Percentiles rank a stretch among this genome's conserved stretches.
Conservation (phyloP, 2,888 invertebrate genomes). For the Aelia acuminata region DNA sequence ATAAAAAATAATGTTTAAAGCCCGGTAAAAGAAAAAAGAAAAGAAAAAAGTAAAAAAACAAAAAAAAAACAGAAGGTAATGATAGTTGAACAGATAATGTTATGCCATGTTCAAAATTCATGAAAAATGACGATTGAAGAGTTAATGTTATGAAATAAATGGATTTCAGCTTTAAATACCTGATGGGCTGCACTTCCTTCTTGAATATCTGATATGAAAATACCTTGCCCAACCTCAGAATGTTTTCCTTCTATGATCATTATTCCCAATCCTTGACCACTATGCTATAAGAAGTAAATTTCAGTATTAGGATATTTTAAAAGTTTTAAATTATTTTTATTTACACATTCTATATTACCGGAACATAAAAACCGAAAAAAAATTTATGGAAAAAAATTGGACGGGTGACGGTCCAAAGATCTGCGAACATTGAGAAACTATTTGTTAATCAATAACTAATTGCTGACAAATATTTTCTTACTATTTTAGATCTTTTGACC, state of each 20-base stretch:
- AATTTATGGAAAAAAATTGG: too few relatives aligned
- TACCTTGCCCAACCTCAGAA: constrained; percentile 91
- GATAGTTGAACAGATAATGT: constrained; percentile 52
- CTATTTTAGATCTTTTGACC: too few relatives aligned
- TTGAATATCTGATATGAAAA: constrained; percentile 93
- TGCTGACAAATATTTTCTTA: too few relatives aligned
- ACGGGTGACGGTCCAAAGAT: too few relatives aligned
- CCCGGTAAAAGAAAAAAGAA: constrained; percentile 38
- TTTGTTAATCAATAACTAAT: too few relatives aligned
- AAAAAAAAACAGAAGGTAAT: constrained; percentile 54
- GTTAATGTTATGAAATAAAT: not conserved
- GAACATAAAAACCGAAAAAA: not conserved
- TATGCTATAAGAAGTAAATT: constrained; percentile 71
- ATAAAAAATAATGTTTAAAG: constrained; percentile 54
- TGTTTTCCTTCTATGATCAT: constrained; percentile 97
- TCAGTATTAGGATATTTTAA: constrained; percentile 1
- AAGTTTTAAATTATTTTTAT: not conserved
- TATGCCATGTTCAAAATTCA: constrained; percentile 24
- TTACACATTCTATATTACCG: not conserved
- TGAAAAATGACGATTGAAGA: constrained; percentile 33
- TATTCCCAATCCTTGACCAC: constrained; percentile 86
- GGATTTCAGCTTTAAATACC: constrained; percentile 72
- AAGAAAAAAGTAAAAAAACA: constrained; percentile 64
- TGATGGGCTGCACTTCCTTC: constrained; percentile 90
- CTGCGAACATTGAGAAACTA: too few relatives aligned